Evolutionary conservation across 2,797 vertebrate species (phyloP), one percentile per base, ranked within the genome.

Genomic region (Poecilia wingei): DNA sequence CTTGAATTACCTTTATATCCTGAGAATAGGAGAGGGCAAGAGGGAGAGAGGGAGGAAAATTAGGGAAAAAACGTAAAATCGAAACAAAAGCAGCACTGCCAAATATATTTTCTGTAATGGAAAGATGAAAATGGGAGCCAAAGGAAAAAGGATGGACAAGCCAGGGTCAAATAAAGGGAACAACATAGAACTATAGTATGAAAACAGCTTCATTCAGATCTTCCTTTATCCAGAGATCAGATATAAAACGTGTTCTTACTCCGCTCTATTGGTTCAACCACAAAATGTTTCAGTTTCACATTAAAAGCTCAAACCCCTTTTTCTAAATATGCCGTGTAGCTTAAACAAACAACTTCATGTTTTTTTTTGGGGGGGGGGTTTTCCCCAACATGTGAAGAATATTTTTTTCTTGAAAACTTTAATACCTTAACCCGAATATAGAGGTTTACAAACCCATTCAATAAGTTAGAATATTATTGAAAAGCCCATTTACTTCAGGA

Each of bases 31-130:
- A 97, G 97, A 95, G 94, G 93, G 91, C 93, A 94, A 89, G 96
- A 97, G 95, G 94, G 88, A 94, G 94, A 94, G 92, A 95, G 93
- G 95, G 96, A 98, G 97, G 97, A 98, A 97, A 97, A 97, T 98
- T 98, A 97, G 96, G 97, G 97, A 97, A 97, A 94, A 96, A 97
- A 97, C 97, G 96, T 96, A 46, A 97, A 94, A 93, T 87, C 45
- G 80, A 92, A 92, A 91, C 87, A 89, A 94, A 92, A 91, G 85
- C 94, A 95, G 91, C 92, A 94, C 91, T 92, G 86, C 90, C 87
- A 92, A 86, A 90, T 91, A 91, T 59, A 88, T 82, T 87, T 78
- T 94, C 80, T 92, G 88, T 91, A 84, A 95, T 90, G 80, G 84
- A 91, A 85, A 90, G 84, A 90, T 87, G 84, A 66, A 55, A 86